A percentile compares a stretch with the other conserved stretches of the same genome.
These are phyloP conservation scores for Leptinotarsa juncta DNA, from an alignment of 2,888 invertebrate genomes.

Conservation along the genomic window DNA sequence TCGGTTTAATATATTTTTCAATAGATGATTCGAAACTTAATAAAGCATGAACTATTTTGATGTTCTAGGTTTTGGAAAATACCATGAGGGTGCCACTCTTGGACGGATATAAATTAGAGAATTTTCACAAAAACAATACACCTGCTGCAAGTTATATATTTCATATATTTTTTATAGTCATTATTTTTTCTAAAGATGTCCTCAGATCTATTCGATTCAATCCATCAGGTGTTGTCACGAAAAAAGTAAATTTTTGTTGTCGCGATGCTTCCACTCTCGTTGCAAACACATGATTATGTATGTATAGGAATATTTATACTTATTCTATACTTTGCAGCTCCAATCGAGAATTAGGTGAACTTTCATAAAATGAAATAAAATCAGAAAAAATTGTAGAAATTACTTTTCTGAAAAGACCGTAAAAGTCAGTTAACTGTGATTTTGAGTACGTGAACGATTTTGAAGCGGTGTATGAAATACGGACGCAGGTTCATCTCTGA, in stretches of 20 bases:
- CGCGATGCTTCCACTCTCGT: no score
- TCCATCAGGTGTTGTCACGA: background rate
- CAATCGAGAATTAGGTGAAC: no score
- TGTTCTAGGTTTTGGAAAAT: slow-evolving; percentile 39
- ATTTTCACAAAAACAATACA: slow-evolving; percentile 31
- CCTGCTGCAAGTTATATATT: slow-evolving; percentile 23
- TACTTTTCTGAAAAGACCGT: no score
- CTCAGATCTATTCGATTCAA: background rate
- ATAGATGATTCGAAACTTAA: slow-evolving; percentile 42
- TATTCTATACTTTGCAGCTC: no score
- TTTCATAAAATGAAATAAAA: no score
- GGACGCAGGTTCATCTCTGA: no score
- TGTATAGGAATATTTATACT: background rate
- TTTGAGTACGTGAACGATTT: no score
- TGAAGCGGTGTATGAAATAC: no score
- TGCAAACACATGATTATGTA: background rate
- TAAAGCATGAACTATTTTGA: slow-evolving; percentile 44
- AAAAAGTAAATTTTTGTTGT: no score
- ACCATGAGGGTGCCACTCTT: slow-evolving; percentile 17
- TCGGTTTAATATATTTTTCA: slow-evolving; percentile 38
- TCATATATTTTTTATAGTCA: background rate
- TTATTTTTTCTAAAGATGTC: background rate
- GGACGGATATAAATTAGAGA: slow-evolving; percentile 21
- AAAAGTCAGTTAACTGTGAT: no score
- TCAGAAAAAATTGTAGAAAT: no score